Percentiles rank a stretch among this genome's conserved stretches.
Evolutionary conservation across 2,113 vertebrate species (phyloP).

Genomic region (Tonatia bakeri): DNA sequence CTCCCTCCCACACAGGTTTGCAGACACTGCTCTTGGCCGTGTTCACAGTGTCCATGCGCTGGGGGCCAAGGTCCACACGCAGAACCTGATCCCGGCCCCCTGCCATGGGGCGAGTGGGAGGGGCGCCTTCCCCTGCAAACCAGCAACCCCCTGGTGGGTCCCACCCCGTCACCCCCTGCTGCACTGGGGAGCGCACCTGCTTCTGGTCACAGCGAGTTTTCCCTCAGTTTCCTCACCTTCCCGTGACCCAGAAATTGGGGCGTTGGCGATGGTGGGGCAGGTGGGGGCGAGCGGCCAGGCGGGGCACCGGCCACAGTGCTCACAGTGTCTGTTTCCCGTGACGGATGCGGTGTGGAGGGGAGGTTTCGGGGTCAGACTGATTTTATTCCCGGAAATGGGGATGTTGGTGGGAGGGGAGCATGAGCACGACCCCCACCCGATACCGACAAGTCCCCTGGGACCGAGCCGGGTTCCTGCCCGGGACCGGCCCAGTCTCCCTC

Average conservation of each 20-base stretch:
- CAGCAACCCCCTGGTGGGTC: accelerated
- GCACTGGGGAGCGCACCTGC: accelerated
- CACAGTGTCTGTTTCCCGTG: accelerated
- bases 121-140: not conserved
- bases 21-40: accelerated
- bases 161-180: accelerated
- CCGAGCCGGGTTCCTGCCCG: not conserved
- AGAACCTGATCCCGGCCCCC: not conserved
- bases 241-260: not conserved
- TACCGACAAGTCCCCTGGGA: too few relatives aligned
- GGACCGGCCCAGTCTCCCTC: accelerated
- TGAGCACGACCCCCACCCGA: not conserved
- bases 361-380: not conserved
- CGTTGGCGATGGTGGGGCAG: accelerated
- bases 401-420: too few relatives aligned
- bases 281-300: accelerated
- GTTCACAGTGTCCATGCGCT: accelerated
- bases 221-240: not conserved
- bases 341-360: not conserved
- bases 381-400: not conserved
- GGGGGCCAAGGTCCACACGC: not conserved
- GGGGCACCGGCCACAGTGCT: accelerated
- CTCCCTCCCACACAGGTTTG: too few relatives aligned
- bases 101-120: accelerated
- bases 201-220: not conserved